Evolutionary conservation across 2,888 invertebrate species (phyloP).

Genomic region (Poecilus cupreus): DNA sequence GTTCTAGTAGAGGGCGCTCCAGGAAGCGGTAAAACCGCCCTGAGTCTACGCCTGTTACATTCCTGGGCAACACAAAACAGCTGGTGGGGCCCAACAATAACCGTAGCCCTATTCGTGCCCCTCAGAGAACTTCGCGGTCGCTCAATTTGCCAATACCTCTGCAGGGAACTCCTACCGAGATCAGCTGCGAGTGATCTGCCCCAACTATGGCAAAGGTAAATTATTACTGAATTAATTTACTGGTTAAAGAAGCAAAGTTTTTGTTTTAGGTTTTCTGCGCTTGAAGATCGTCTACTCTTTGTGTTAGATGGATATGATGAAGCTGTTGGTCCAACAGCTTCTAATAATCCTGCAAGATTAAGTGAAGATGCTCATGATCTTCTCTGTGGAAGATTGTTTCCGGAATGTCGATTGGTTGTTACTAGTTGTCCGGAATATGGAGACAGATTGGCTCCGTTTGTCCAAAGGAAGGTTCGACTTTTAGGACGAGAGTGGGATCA

Average conservation of each 20-base stretch:
- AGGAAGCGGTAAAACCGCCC: slow-evolving; percentile 74
- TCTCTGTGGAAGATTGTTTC: slow-evolving; percentile 75
- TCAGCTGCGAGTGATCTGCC: slow-evolving; percentile 67
- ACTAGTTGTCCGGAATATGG: slow-evolving; percentile 71
- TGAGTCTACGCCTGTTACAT: slow-evolving; percentile 74
- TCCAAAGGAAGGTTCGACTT: slow-evolving; percentile 73
- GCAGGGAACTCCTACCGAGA: slow-evolving; percentile 72
- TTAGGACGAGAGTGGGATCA: slow-evolving; percentile 74
- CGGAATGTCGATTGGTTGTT: slow-evolving; percentile 74
- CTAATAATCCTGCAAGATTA: background rate
- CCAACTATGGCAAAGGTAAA: slow-evolving; percentile 72
- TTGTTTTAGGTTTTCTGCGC: slow-evolving; percentile 67
- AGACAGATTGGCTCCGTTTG: slow-evolving; percentile 67
- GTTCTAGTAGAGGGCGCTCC: slow-evolving; percentile 75
- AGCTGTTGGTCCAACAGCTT: slow-evolving; percentile 66
- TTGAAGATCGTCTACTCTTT: slow-evolving; percentile 74
- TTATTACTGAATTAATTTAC: background rate
- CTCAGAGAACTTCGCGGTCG: slow-evolving; percentile 74
- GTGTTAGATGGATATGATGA: slow-evolving; percentile 76
- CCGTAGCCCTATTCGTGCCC: slow-evolving; percentile 74
- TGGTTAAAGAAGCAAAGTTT: background rate
- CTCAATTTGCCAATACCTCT: slow-evolving; percentile 51
- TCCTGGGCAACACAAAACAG: slow-evolving; percentile 75
- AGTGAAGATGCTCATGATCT: slow-evolving; percentile 73
- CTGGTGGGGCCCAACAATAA: slow-evolving; percentile 72